Evolutionary conservation across 2,113 vertebrate genomes (phyloP).

Genomic region (Notarius lentiginosus): DNA sequence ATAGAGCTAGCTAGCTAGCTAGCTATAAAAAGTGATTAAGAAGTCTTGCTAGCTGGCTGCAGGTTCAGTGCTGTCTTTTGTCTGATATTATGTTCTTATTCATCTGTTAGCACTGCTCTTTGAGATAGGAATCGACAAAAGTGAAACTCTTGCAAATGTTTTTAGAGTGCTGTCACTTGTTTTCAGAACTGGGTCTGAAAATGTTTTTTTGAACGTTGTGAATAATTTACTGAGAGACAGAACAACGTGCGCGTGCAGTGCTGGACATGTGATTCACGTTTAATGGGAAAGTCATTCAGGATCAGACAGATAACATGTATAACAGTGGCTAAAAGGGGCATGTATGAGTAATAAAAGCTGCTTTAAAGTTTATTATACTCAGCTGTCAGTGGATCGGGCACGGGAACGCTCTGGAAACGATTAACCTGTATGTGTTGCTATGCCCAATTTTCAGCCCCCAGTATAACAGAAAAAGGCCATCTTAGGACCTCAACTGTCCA

Average conservation of each 20-base stretch:
- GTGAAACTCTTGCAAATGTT: neutral
- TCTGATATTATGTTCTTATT: neutral
- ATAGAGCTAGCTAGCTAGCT: neutral
- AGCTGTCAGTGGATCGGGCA: neutral
- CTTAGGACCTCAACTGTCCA: neutral
- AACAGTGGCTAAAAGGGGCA: neutral
- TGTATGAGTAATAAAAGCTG: neutral
- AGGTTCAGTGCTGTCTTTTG: neutral
- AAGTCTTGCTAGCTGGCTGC: slow-evolving; percentile 8
- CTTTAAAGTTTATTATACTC: neutral
- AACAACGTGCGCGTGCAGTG: neutral
- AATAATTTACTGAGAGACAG: neutral
- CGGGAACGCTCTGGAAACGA: neutral
- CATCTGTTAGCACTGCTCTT: neutral
- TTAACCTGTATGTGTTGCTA: neutral
- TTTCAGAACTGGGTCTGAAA: neutral
- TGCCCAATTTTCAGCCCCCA: neutral
- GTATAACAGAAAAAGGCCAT: neutral
- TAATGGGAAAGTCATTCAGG: neutral
- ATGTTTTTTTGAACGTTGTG: neutral
- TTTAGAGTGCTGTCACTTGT: neutral
- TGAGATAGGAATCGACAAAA: neutral
- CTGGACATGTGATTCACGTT: neutral
- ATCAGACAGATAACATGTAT: too few relatives aligned
- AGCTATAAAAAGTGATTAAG: neutral